phyloP scores from a whole-genome alignment of 2,797 vertebrate genomes.

The Mormyrops boulengeri region DNA sequence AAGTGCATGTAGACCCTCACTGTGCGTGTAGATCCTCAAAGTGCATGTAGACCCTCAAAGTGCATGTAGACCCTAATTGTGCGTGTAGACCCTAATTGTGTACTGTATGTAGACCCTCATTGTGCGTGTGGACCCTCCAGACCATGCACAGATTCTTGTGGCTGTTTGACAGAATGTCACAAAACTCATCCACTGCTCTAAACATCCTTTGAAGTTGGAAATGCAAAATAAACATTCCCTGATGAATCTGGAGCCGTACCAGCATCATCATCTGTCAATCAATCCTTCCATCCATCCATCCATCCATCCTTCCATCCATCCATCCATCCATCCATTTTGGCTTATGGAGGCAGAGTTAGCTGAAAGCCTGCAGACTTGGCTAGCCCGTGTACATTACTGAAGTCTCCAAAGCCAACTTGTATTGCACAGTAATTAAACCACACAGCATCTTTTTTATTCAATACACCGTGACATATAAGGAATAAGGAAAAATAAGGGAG shows the following conservation, averaged over 20 bases:
- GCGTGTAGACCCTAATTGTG: too few species aligned
- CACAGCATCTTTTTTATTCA: background rate
- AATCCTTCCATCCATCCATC: background rate
- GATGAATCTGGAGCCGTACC: background rate
- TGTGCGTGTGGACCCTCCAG: background rate
- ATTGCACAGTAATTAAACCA: background rate
- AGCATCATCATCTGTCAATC: background rate
- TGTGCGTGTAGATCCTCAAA: too few species aligned
- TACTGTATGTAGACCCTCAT: background rate
- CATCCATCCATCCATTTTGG: background rate
- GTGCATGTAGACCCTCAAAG: too few species aligned
- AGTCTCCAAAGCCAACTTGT: background rate
- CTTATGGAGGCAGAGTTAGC: background rate
- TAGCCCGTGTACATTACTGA: background rate
- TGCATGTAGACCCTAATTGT: too few species aligned
- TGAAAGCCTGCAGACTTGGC: background rate
- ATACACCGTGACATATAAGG: background rate
- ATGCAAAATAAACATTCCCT: background rate
- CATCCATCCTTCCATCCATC: background rate
- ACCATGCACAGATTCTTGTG: background rate
- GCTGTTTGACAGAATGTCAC: background rate
- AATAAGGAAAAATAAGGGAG: conserved; percentile 1
- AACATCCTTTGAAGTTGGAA: background rate
- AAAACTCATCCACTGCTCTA: background rate
- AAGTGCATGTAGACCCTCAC: background rate